Percentiles rank a stretch among this genome's conserved stretches.
These are phyloP conservation scores for Plectus sambesii DNA, from an alignment of 1,140 invertebrate genomes.

Conservation along the genomic window DNA sequence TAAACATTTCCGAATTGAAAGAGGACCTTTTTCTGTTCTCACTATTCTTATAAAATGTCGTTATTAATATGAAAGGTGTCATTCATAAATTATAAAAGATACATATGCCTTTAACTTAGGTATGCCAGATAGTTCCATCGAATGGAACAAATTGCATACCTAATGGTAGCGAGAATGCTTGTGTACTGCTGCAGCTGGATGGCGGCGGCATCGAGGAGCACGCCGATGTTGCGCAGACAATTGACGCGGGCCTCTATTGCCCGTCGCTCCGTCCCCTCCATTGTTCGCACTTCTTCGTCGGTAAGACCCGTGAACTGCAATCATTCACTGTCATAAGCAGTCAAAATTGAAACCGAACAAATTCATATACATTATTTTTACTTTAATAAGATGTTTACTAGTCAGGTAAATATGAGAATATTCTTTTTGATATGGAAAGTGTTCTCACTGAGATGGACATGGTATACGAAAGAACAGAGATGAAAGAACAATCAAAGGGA, in stretches of 20 bases:
- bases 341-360: slow-evolving; percentile 17
- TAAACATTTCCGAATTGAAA: no score
- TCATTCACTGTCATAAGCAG: slow-evolving; percentile 6
- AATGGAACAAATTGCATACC: no score
- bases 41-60: no score
- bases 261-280: slow-evolving; percentile 75
- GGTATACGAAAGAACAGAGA: slow-evolving; percentile 42
- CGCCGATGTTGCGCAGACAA: slow-evolving; percentile 69
- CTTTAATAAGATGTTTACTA: no score
- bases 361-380: no score
- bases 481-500: slow-evolving; percentile 1
- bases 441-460: slow-evolving; percentile 51
- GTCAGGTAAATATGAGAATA: background rate
- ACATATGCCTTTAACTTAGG: no score
- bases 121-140: no score
- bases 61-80: no score
- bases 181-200: slow-evolving; percentile 78
- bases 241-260: slow-evolving; percentile 78
- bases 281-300: slow-evolving; percentile 66
- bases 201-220: slow-evolving; percentile 73
- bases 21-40: no score
- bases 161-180: slow-evolving; percentile 46
- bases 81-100: no score
- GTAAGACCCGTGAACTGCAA: slow-evolving; percentile 51
- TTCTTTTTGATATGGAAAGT: slow-evolving; percentile 8